These are phyloP conservation scores for Fissipunctia ypsillon DNA, from an alignment of 2,888 invertebrate genomes.

Conservation along the genomic window DNA sequence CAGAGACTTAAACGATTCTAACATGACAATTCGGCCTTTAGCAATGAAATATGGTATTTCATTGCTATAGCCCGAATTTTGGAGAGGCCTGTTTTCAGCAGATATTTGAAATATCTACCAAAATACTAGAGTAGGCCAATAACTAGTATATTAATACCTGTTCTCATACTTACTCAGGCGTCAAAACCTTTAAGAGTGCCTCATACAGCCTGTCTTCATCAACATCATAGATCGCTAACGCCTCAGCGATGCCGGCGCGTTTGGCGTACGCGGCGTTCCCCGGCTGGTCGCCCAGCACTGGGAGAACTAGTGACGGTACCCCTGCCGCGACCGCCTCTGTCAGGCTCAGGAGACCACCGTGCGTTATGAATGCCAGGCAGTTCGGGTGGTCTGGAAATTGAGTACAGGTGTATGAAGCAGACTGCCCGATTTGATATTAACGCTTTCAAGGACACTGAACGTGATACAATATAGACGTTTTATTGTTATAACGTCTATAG, in stretches of 20 bases:
- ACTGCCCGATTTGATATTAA: neutral
- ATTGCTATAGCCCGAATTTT: no score
- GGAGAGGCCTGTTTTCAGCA: no score
- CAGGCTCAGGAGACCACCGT: constrained; percentile 89
- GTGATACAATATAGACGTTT: no score
- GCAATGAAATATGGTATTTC: neutral
- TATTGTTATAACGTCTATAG: no score
- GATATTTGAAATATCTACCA: neutral
- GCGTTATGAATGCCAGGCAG: constrained; percentile 87
- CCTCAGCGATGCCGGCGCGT: constrained; percentile 78
- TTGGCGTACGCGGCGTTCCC: constrained; percentile 77
- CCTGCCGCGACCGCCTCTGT: constrained; percentile 89
- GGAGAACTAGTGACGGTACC: constrained; percentile 88
- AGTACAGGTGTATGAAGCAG: neutral
- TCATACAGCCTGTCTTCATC: constrained; percentile 82
- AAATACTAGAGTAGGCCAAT: neutral
- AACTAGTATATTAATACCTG: neutral
- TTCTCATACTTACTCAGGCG: constrained; percentile 80
- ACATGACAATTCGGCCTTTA: neutral
- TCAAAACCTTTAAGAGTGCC: constrained; percentile 82
- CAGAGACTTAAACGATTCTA: no score
- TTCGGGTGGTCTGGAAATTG: constrained; percentile 90
- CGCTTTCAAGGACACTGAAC: no score
- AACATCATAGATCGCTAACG: constrained; percentile 80
- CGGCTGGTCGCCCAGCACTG: constrained; percentile 90